phyloP scores from a whole-genome alignment of 2,888 invertebrate genomes.

The Mimas tiliae region DNA sequence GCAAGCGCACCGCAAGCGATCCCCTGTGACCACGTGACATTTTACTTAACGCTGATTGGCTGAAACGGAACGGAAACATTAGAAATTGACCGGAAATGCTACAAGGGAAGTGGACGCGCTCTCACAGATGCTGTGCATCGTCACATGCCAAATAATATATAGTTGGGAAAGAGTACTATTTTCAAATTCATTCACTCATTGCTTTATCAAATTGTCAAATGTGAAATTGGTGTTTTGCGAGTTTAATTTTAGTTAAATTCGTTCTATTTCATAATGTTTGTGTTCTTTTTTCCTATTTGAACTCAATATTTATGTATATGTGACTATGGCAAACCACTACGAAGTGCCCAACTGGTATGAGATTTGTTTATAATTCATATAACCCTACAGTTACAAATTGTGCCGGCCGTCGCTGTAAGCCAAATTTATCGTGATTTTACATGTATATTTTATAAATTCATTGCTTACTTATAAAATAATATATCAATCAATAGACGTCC shows the following conservation, averaged over 20 bases:
- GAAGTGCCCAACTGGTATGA: slow-evolving; percentile 95
- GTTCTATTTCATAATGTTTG: neutral
- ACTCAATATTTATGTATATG: neutral
- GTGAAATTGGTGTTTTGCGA: slow-evolving; percentile 13
- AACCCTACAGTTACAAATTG: slow-evolving; percentile 32
- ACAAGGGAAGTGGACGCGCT: no score
- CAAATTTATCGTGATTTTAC: neutral
- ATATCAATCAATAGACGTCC: no score
- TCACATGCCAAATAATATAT: no score
- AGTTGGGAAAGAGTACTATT: no score
- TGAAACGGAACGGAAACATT: no score
- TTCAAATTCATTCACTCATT: neutral
- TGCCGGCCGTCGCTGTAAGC: slow-evolving; percentile 21
- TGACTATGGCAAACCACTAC: slow-evolving; percentile 91
- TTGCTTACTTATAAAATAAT: neutral
- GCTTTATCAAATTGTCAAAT: neutral
- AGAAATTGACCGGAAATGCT: no score
- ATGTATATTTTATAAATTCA: neutral
- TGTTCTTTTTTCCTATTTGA: neutral
- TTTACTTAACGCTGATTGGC: no score
- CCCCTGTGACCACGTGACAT: no score
- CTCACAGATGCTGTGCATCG: no score
- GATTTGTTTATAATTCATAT: slow-evolving; percentile 30
- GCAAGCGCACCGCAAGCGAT: no score
- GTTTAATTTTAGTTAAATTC: slow-evolving; percentile 3